These are phyloP conservation scores for Ectemnius continuus DNA, from an alignment of 2,888 invertebrate genomes.

Conservation along the genomic window DNA sequence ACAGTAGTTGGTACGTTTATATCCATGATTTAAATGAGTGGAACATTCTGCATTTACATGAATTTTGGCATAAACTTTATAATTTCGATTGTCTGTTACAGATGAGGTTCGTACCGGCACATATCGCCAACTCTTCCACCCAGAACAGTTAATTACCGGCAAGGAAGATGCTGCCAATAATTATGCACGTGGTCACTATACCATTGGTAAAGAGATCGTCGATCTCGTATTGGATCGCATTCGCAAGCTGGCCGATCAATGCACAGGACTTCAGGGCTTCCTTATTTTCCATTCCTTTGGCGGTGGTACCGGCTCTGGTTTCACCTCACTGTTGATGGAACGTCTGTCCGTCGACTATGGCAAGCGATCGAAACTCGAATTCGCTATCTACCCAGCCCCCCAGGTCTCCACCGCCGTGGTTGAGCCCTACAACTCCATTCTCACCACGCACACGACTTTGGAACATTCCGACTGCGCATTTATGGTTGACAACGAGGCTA, in stretches of 20 bases:
- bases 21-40: neutral
- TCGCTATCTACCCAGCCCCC: constrained; percentile 96
- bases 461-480: constrained; percentile 95
- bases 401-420: constrained; percentile 94
- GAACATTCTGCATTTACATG: neutral
- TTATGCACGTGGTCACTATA: constrained; percentile 98
- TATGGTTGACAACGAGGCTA: constrained; percentile 95
- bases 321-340: constrained; percentile 97
- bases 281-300: constrained; percentile 97
- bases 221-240: constrained; percentile 93
- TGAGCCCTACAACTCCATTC: constrained; percentile 97
- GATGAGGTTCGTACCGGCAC: constrained; percentile 96
- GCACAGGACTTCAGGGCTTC: constrained; percentile 95
- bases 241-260: constrained; percentile 93
- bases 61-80: neutral
- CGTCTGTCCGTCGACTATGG: constrained; percentile 97
- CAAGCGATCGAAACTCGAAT: constrained; percentile 95
- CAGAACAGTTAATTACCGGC: constrained; percentile 97
- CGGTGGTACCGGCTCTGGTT: constrained; percentile 96
- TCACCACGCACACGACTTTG: constrained; percentile 96
- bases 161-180: constrained; percentile 99
- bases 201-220: constrained; percentile 96
- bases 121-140: constrained; percentile 97
- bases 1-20: constrained; percentile 87
- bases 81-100: constrained; percentile 48